These are phyloP conservation scores for Odontophorus gujanensis DNA, from an alignment of 2,113 vertebrate genomes.

Conservation along the genomic window DNA sequence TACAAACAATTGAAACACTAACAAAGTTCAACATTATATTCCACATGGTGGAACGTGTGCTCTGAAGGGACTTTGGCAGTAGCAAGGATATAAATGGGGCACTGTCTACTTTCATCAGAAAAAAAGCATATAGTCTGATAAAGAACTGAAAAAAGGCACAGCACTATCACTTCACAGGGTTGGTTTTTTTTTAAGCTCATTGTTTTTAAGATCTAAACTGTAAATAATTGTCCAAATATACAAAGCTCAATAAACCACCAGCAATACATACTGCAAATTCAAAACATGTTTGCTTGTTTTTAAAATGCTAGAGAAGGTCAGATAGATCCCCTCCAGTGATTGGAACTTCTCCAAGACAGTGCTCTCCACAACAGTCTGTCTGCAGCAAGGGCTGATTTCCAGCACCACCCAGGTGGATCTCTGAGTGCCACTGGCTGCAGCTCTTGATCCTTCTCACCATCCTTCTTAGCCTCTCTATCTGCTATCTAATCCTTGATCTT, in stretches of 20 bases:
- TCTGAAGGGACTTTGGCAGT: conserved; percentile 94
- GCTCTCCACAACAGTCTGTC: neutral
- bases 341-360: neutral
- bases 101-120: conserved; percentile 79
- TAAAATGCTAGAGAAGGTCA: conserved; percentile 42
- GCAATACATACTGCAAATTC: conserved; percentile 71
- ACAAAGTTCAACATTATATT: conserved; percentile 69
- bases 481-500: neutral
- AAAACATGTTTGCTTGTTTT: conserved; percentile 66
- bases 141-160: conserved; percentile 88
- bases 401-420: neutral
- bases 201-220: conserved; percentile 79
- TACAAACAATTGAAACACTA: conserved; percentile 40
- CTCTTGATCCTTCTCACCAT: neutral
- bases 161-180: conserved; percentile 88
- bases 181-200: conserved; percentile 67
- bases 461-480: neutral
- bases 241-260: conserved; percentile 83
- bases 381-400: neutral
- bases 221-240: conserved; percentile 82
- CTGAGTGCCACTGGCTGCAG: neutral
- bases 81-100: conserved; percentile 85
- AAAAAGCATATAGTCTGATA: conserved; percentile 74
- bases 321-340: conserved; percentile 41
- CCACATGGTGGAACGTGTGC: conserved; percentile 91